These are phyloP conservation scores for Poeciliopsis turneri DNA, from an alignment of 2,797 vertebrate species.

Conservation along the genomic window DNA sequence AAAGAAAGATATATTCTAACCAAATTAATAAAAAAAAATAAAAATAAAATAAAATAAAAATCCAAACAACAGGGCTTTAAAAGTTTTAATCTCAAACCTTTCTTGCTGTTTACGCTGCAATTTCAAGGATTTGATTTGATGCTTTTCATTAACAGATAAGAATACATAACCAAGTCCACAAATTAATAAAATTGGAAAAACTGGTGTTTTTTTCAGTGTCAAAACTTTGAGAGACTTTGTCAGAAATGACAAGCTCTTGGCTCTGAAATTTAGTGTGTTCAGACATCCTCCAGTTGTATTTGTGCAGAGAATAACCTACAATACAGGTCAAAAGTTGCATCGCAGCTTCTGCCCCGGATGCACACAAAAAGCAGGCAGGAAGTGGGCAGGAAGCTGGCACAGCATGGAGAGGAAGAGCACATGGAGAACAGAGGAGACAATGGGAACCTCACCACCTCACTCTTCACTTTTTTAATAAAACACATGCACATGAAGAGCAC, in stretches of 20 bases:
- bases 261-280: conserved; percentile 34
- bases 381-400: conserved; percentile 69
- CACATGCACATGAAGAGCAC: neutral
- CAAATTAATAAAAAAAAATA: neutral
- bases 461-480: conserved; percentile 32
- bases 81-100: neutral
- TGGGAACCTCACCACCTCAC: conserved; percentile 33
- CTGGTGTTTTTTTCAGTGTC: neutral
- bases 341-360: conserved; percentile 44
- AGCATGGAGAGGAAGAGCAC: conserved; percentile 69
- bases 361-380: conserved; percentile 59
- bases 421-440: conserved; percentile 59
- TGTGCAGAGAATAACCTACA: conserved; percentile 68
- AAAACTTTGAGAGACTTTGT: conserved; percentile 10
- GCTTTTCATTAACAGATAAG: neutral
- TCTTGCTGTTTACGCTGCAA: neutral
- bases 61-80: neutral
- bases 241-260: conserved; percentile 39
- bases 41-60: no score
- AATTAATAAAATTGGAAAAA: neutral
- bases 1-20: neutral
- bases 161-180: neutral
- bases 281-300: conserved; percentile 66
- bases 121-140: neutral
- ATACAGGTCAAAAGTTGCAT: conserved; percentile 66